Conservation (phyloP, 2,113 vertebrate genomes). For the Centropus bengalensis region DNA sequence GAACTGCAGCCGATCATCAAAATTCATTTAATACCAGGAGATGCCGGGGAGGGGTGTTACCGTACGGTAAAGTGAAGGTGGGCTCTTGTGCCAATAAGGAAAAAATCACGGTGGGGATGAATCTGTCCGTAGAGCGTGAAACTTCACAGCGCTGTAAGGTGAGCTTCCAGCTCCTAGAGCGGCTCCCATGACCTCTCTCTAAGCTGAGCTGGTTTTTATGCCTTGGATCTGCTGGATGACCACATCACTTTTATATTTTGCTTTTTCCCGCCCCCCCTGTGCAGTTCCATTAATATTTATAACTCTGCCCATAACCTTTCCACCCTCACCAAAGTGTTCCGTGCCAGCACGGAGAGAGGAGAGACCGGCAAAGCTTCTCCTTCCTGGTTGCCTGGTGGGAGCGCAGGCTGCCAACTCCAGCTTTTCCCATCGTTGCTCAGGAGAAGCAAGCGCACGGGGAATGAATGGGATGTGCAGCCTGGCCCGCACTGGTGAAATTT, state of each 20-base stretch:
- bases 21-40: background rate
- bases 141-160: constrained; percentile 34
- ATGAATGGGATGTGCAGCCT: constrained; percentile 33
- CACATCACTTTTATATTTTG: background rate
- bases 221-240: background rate
- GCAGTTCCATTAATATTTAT: constrained; percentile 42
- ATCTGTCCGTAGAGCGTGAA: background rate
- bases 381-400: background rate
- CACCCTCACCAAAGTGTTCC: constrained; percentile 20
- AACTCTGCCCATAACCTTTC: constrained; percentile 16
- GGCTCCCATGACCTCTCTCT: constrained; percentile 13
- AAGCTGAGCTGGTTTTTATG: background rate
- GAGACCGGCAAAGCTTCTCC: background rate
- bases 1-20: background rate
- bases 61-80: background rate
- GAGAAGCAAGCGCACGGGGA: background rate
- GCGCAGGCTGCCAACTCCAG: background rate
- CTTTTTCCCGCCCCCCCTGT: constrained; percentile 39
- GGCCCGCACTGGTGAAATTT: background rate
- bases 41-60: background rate
- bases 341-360: background rate
- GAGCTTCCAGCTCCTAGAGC: constrained; percentile 63
- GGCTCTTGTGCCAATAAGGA: background rate
- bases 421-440: background rate
- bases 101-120: background rate